Evolutionary conservation across 2,113 vertebrate genomes (phyloP), one percentile per base, ranked within the genome.

Genomic region (Xyrauchen texanus): DNA sequence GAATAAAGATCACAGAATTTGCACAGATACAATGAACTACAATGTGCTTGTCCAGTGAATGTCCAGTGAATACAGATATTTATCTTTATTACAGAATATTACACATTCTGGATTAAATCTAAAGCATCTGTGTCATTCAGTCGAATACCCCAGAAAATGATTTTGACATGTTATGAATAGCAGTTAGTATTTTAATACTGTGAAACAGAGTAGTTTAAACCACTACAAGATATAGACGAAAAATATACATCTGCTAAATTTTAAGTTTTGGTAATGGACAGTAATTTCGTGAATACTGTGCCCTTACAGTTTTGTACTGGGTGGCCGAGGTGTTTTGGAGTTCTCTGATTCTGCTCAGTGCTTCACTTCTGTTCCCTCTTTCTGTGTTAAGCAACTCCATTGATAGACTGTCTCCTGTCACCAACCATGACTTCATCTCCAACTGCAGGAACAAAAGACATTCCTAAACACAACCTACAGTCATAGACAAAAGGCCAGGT

Each of bases 371-470:
- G 88, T 99, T 99, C 81, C 98, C 98, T 87, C 85, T 95, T 89
- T 97, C 96, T 0, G 93, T 94, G 77, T 92, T 93, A 68, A 99
- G 86, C 52, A 99, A 94, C 89, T 99, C 97, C 93, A 98, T 91
- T 11, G 93, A 92, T 76, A 99, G 93, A 83, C 96, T 95, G 87
- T 98, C 97, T 80, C 98, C 98, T 69, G 98, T 96, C 68, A 98
- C 94, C 87, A 96, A 90, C 98, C 97, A 99, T 76, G 95, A 95
- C 91, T 96, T 98, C 85, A 99, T 90, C 87, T 95, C 94, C 92
- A 99, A 91, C 98, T 99, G 90, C 85, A 75, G 89, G 84, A 69
- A 61, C 53, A 77, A 46, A 34, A 81, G 8, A n/a, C 53, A 68
- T 47, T 15, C n/a, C 60, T 3, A 45, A 11, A 11, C 6, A 44